Evolutionary conservation across 2,888 invertebrate species (phyloP).

Genomic region (Drosophila helvetica): DNA sequence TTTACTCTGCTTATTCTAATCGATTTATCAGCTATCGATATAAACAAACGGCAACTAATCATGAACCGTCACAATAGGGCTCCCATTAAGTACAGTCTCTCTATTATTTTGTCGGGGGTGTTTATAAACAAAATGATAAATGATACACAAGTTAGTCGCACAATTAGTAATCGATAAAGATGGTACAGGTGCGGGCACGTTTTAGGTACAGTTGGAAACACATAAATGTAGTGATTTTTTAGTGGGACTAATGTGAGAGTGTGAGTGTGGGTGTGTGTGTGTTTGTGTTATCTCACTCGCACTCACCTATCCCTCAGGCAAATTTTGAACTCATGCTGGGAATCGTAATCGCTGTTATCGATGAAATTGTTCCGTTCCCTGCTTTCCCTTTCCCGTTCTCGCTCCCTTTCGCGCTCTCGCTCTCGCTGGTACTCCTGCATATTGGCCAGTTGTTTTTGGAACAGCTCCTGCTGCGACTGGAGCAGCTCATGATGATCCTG

Average conservation of each 20-base stretch:
- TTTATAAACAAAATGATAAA: background rate
- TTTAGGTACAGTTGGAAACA: background rate
- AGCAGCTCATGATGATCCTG: conserved; percentile 71
- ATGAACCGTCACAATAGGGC: no score
- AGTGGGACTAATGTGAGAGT: conserved; percentile 16
- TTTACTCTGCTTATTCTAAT: background rate
- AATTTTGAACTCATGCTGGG: conserved; percentile 81
- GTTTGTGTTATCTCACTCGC: conserved; percentile 44
- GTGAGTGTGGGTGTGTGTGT: conserved; percentile 16
- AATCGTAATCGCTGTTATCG: conserved; percentile 71
- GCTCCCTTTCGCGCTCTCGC: conserved; percentile 43
- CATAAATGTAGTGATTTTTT: background rate
- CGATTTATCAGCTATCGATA: background rate
- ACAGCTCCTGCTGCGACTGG: conserved; percentile 77
- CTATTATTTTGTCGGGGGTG: no score
- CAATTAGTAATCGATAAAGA: background rate
- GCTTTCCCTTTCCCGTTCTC: conserved; percentile 50
- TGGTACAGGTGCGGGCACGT: background rate
- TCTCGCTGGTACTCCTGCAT: conserved; percentile 57
- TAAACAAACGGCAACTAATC: no score
- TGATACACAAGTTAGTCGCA: background rate
- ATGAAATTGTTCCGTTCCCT: conserved; percentile 49
- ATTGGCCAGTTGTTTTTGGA: conserved; percentile 77
- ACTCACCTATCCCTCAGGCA: conserved; percentile 84
- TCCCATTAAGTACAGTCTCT: no score